These are phyloP conservation scores for Drosophila hydei DNA, from an alignment of 1,140 invertebrate genomes.

Conservation along the genomic window DNA sequence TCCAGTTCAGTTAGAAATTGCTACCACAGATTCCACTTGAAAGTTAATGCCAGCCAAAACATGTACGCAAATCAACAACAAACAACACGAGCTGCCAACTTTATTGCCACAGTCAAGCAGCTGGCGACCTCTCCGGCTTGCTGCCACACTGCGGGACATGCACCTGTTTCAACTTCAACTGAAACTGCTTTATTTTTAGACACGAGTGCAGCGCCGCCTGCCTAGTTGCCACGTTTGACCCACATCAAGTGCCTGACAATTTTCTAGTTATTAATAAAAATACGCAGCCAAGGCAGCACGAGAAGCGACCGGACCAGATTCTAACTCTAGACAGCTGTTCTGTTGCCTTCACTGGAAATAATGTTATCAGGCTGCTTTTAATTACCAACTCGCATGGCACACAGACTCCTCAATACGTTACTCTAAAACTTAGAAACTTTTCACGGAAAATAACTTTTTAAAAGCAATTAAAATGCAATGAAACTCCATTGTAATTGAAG, in stretches of 20 bases:
- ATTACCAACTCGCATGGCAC: conserved; percentile 29
- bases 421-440: conserved; percentile 3
- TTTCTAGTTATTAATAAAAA: conserved; percentile 75
- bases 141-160: conserved; percentile 24
- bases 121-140: too few species aligned
- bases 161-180: conserved; percentile 75
- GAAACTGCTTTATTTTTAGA: conserved; percentile 63
- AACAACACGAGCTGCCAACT: conserved; percentile 32
- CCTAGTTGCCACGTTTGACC: conserved; percentile 64
- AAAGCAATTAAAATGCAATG: too few species aligned
- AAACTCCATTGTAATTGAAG: too few species aligned
- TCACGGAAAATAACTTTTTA: too few species aligned
- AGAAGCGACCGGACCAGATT: not conserved
- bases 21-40: conserved; percentile 5
- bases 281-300: conserved; percentile 15
- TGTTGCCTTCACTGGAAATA: conserved; percentile 63
- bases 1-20: conserved; percentile 3
- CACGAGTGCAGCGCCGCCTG: conserved; percentile 34
- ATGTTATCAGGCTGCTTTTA: conserved; percentile 59
- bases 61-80: conserved; percentile 29
- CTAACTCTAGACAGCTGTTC: conserved; percentile 62
- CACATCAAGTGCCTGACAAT: conserved; percentile 76
- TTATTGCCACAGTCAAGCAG: conserved; percentile 7
- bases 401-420: conserved; percentile 2
- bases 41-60: conserved; percentile 37